These are phyloP conservation scores for Rotaria socialis DNA, from an alignment of 2,888 invertebrate species.

Conservation along the genomic window DNA sequence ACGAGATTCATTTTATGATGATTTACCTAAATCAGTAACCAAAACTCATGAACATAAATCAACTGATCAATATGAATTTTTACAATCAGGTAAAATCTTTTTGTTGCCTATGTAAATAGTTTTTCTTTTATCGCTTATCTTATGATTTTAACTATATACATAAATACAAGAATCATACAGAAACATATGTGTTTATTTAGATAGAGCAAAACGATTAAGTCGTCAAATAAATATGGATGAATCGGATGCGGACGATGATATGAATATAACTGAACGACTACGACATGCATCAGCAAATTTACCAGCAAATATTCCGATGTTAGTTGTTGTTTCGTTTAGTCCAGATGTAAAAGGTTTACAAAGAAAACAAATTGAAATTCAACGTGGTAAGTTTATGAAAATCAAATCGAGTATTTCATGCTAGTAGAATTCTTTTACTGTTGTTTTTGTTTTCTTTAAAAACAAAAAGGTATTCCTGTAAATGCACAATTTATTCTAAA, in stretches of 20 bases:
- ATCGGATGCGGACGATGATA: conserved; percentile 28
- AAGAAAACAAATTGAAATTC: background rate
- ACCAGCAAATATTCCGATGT: conserved; percentile 43
- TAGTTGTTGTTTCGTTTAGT: conserved; percentile 39
- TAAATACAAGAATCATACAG: background rate
- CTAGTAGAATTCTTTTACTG: too few species aligned
- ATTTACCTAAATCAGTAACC: background rate
- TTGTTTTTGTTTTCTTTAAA: too few species aligned
- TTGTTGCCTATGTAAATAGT: background rate
- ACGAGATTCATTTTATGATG: conserved; percentile 25
- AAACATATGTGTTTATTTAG: background rate
- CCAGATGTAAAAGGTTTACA: conserved; percentile 30
- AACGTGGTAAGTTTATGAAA: background rate
- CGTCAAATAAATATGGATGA: conserved; percentile 9
- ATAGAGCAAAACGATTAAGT: background rate
- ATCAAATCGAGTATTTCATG: too few species aligned
- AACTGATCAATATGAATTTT: background rate
- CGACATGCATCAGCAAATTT: background rate
- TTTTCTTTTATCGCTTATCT: background rate
- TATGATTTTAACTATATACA: background rate
- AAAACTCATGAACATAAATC: background rate
- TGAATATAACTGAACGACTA: background rate
- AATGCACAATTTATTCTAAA: conserved; percentile 44
- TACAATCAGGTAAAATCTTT: background rate
- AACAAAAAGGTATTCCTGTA: conserved; percentile 16